A percentile compares a stretch with the other conserved stretches of the same genome.
These are phyloP conservation scores for Paramormyrops kingsleyae DNA, from an alignment of 2,113 vertebrate species.

Conservation along the genomic window DNA sequence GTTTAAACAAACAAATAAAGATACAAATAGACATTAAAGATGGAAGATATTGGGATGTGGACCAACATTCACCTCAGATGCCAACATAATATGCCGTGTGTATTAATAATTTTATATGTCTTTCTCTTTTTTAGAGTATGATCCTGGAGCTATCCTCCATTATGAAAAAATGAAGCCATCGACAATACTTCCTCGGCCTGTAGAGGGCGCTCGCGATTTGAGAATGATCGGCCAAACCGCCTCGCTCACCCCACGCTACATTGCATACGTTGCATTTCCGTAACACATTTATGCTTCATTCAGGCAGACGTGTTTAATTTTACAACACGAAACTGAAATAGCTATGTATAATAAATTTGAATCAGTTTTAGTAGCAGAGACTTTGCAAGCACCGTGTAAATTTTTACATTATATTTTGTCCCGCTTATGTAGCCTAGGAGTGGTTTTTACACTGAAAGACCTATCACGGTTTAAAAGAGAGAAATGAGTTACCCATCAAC, in stretches of 20 bases:
- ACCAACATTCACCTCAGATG: not conserved
- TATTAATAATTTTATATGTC: not conserved
- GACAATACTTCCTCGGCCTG: not conserved
- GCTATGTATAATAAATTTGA: not conserved
- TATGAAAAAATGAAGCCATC: constrained; percentile 82
- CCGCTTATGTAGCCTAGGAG: not conserved
- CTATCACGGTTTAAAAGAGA: not conserved
- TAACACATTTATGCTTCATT: constrained; percentile 1
- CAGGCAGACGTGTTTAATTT: not conserved
- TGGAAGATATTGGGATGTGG: not conserved
- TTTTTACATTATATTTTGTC: constrained; percentile 2
- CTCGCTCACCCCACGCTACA: not conserved
- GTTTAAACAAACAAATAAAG: not conserved
- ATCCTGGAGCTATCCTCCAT: constrained; percentile 91
- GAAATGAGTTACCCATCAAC: not conserved
- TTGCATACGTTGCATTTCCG: not conserved
- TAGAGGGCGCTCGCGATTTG: constrained; percentile 5
- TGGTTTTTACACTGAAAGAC: not conserved
- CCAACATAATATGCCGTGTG: not conserved
- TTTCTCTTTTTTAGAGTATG: constrained; percentile 75
- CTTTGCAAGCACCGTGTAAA: not conserved
- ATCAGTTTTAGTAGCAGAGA: not conserved
- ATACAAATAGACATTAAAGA: not conserved
- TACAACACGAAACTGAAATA: not conserved
- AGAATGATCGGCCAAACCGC: not conserved